Evolutionary conservation across 2,888 invertebrate genomes (phyloP).

Genomic region (Laspeyria flexula): DNA sequence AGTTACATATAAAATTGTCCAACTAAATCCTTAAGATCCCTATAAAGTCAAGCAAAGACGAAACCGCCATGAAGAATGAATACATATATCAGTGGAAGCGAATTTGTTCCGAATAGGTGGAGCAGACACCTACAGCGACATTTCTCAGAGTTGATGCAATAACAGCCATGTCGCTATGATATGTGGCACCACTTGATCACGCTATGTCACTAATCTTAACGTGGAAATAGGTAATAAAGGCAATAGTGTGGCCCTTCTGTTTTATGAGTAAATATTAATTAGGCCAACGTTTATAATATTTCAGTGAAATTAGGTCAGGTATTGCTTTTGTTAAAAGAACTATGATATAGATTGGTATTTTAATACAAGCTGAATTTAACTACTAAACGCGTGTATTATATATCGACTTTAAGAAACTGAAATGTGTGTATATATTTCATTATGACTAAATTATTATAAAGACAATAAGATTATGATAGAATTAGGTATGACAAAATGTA

Average conservation of each 20-base stretch:
- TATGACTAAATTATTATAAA: too few relatives aligned
- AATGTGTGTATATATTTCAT: too few relatives aligned
- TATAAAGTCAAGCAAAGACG: constrained; percentile 8
- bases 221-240: constrained; percentile 35
- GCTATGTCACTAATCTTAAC: constrained; percentile 29
- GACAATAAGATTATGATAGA: too few relatives aligned
- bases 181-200: constrained; percentile 69
- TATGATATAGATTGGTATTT: too few relatives aligned
- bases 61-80: constrained; percentile 53
- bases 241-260: constrained; percentile 9
- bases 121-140: constrained; percentile 44
- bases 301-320: neutral
- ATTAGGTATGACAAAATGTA: too few relatives aligned
- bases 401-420: too few relatives aligned
- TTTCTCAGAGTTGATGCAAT: constrained; percentile 70
- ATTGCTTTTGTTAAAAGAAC: neutral
- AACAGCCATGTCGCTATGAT: constrained; percentile 72
- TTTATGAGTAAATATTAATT: constrained; percentile 26
- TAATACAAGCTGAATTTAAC: too few relatives aligned
- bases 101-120: constrained; percentile 58
- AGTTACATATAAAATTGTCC: too few relatives aligned
- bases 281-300: constrained; percentile 17
- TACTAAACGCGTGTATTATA: too few relatives aligned
- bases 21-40: neutral
- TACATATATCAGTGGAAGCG: constrained; percentile 60